phyloP scores from a whole-genome alignment of 2,113 vertebrate species.

The Asarcornis scutulata region DNA sequence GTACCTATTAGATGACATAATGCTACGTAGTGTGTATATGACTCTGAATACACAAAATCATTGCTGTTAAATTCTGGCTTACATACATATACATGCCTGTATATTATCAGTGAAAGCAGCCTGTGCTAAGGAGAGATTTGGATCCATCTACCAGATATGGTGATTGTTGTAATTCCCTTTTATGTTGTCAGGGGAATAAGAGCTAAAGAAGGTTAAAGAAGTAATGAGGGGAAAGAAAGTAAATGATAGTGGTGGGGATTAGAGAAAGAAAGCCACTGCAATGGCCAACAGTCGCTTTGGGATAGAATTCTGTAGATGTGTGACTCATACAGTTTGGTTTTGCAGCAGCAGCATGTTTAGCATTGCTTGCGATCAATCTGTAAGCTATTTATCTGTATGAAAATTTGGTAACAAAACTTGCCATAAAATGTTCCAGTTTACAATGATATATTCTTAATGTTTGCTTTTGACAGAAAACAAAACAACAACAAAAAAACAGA shows the following conservation, averaged over 20 bases:
- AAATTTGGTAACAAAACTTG: background rate
- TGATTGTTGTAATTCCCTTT: background rate
- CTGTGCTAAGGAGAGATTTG: background rate
- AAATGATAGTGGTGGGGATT: background rate
- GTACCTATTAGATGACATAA: background rate
- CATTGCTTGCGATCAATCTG: background rate
- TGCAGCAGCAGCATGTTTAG: background rate
- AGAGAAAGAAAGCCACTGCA: background rate
- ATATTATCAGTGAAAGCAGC: background rate
- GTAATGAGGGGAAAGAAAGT: background rate
- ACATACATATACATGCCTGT: background rate
- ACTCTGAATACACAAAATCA: background rate
- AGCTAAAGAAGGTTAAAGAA: background rate
- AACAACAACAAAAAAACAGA: background rate
- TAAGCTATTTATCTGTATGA: background rate
- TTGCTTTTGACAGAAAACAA: background rate
- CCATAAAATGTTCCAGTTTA: background rate
- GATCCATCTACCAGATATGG: background rate
- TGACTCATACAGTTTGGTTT: background rate
- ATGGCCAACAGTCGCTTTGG: background rate
- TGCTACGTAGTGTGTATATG: background rate
- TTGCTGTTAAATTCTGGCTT: background rate
- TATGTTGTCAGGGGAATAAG: background rate
- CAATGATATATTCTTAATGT: background rate
- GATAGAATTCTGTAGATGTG: background rate